Percentiles rank a stretch among this genome's conserved stretches.
These are phyloP conservation scores for Labeo catla DNA, from an alignment of 2,113 vertebrate genomes.

Conservation along the genomic window DNA sequence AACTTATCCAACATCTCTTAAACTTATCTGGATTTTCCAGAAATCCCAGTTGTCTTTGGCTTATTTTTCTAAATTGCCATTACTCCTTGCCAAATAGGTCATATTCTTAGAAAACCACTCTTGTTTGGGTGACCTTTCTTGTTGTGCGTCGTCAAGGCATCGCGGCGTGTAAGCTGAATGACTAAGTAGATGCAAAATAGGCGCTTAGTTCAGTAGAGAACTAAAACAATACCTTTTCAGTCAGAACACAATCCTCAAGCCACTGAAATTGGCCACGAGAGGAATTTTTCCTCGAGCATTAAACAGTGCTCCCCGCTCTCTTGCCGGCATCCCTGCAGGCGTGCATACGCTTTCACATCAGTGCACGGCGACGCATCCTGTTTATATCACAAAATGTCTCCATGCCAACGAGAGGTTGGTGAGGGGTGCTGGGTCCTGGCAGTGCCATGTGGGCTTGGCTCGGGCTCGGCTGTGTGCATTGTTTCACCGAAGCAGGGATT, in stretches of 20 bases:
- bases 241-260: constrained; percentile 26
- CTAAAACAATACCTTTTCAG: constrained; percentile 44
- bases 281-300: constrained; percentile 8
- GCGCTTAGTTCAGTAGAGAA: neutral
- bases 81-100: constrained; percentile 5
- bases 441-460: constrained; percentile 61
- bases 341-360: constrained; percentile 36
- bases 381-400: constrained; percentile 55
- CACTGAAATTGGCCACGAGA: constrained; percentile 23
- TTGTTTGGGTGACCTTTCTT: constrained; percentile 32
- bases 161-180: constrained; percentile 43
- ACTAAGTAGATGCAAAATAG: constrained; percentile 51
- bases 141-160: constrained; percentile 44
- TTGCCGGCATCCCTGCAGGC: neutral
- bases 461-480: constrained; percentile 51
- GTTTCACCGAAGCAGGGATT: constrained; percentile 57
- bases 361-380: constrained; percentile 47
- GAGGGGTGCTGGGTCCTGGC: constrained; percentile 60
- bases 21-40: neutral
- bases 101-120: constrained; percentile 8
- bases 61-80: constrained; percentile 14
- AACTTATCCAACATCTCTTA: neutral
- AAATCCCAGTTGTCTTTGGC: neutral
- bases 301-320: neutral
- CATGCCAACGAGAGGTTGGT: constrained; percentile 46